Conservation (phyloP, 1,140 invertebrate genomes). For the Bombus affinis region DNA sequence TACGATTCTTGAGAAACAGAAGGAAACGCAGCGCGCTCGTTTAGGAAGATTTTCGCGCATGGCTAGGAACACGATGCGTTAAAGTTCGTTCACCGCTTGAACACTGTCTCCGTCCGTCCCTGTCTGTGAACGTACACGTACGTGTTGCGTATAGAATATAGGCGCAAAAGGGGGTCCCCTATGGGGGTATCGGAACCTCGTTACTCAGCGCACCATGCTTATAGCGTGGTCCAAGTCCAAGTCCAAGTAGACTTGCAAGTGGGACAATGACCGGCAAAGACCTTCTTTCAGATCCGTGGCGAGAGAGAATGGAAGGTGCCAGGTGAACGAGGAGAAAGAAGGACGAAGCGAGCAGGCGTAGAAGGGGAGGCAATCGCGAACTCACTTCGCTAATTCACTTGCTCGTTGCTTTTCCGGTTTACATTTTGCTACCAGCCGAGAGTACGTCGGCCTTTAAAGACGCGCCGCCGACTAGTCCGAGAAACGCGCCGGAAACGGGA, state of each 20-base stretch:
- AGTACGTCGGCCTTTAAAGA: conserved; percentile 70
- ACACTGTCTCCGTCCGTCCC: conserved; percentile 37
- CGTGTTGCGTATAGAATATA: conserved; percentile 61
- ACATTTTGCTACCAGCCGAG: conserved; percentile 69
- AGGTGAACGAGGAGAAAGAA: conserved; percentile 64
- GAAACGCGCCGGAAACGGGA: conserved; percentile 54
- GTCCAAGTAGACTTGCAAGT: conserved; percentile 78
- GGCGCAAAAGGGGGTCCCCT: conserved; percentile 72
- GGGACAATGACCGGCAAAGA: conserved; percentile 82
- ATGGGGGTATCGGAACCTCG: conserved; percentile 73
- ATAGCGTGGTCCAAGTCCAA: conserved; percentile 73
- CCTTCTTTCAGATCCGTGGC: conserved; percentile 80
- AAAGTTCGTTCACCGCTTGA: conserved; percentile 58
- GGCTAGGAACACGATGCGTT: conserved; percentile 38
- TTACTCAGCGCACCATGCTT: conserved; percentile 71
- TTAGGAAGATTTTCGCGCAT: conserved; percentile 52
- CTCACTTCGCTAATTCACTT: conserved; percentile 78
- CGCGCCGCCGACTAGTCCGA: not conserved
- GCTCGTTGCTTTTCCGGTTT: conserved; percentile 77
- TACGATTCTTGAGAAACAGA: not conserved
- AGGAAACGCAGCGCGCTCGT: conserved; percentile 12
- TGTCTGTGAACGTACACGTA: conserved; percentile 33
- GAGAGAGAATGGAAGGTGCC: conserved; percentile 68
- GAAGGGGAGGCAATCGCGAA: conserved; percentile 63
- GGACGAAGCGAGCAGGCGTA: conserved; percentile 50